phyloP scores from a whole-genome alignment of 2,797 vertebrate genomes.

The Gallinago stenura region DNA sequence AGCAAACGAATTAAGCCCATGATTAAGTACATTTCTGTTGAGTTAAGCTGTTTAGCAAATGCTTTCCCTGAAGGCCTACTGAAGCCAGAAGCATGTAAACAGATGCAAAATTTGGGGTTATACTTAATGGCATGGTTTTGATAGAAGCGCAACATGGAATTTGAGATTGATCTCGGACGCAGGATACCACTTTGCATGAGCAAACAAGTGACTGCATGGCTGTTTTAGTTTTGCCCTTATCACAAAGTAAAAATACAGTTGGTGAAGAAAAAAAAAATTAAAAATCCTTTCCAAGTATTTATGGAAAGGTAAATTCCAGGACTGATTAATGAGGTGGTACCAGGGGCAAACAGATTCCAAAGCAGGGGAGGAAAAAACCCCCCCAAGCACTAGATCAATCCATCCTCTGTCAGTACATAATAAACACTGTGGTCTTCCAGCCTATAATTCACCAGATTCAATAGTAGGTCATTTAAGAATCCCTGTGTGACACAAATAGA shows the following conservation, averaged over 20 bases:
- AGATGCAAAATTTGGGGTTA: background rate
- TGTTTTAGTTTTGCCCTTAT: background rate
- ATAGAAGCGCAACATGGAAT: background rate
- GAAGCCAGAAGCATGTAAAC: slow-evolving; percentile 1
- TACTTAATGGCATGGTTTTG: background rate
- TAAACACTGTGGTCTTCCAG: slow-evolving; percentile 12
- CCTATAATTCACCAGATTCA: slow-evolving; percentile 10
- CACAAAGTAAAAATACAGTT: background rate
- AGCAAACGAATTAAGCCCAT: slow-evolving; percentile 38
- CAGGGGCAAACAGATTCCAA: background rate
- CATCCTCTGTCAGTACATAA: slow-evolving; percentile 14
- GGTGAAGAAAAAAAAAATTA: background rate
- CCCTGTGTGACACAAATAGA: slow-evolving; percentile 19
- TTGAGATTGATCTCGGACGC: background rate
- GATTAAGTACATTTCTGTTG: slow-evolving; percentile 45
- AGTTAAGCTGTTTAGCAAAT: slow-evolving; percentile 50
- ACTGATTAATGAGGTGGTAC: background rate
- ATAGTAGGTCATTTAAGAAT: slow-evolving; percentile 60
- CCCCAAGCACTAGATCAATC: background rate
- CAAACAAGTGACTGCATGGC: background rate
- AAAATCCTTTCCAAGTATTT: slow-evolving; percentile 20
- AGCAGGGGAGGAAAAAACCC: background rate
- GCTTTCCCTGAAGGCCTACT: slow-evolving; percentile 14
- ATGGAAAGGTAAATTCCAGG: slow-evolving; percentile 41
- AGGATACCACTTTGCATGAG: background rate